A percentile compares a stretch with the other conserved stretches of the same genome.
Conservation (phyloP, 2,888 invertebrate genomes). For the Pristionchus maxplancki region DNA sequence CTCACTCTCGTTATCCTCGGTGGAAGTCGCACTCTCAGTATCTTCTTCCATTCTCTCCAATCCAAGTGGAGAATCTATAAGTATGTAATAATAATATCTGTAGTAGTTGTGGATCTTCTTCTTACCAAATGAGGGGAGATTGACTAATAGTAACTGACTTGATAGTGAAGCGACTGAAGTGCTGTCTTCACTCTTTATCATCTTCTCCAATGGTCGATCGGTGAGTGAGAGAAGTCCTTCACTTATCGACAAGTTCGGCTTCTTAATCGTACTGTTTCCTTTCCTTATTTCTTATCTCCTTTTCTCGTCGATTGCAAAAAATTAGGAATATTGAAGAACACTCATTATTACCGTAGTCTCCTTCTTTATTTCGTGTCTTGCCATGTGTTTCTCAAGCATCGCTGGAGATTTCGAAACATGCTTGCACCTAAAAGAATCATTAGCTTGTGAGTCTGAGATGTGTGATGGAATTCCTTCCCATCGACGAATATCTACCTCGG, state of each 20-base stretch:
- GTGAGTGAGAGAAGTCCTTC: background rate
- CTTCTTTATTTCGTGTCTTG: conserved; percentile 61
- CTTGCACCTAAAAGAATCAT: conserved; percentile 60
- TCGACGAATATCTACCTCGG: conserved; percentile 58
- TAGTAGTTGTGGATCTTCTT: background rate
- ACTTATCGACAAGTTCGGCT: background rate
- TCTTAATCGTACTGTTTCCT: background rate
- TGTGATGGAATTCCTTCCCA: background rate
- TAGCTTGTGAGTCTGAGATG: background rate
- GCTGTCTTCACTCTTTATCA: background rate
- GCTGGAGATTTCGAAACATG: conserved; percentile 77
- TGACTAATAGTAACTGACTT: background rate
- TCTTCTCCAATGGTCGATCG: conserved; percentile 5
- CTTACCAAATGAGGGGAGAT: background rate
- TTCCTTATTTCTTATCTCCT: background rate
- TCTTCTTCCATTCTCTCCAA: conserved; percentile 43
- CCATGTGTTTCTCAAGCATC: conserved; percentile 77
- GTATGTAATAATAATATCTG: background rate
- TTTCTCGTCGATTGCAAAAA: background rate
- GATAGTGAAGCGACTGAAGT: conserved; percentile 23
- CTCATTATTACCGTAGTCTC: conserved; percentile 38
- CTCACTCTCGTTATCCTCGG: conserved; percentile 46
- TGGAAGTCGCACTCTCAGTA: conserved; percentile 35
- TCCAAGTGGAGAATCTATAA: conserved; percentile 12
- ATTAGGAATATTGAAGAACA: no score